Conservation (phyloP, 2,113 vertebrate species). For the Psilopsiagon aymara region DNA sequence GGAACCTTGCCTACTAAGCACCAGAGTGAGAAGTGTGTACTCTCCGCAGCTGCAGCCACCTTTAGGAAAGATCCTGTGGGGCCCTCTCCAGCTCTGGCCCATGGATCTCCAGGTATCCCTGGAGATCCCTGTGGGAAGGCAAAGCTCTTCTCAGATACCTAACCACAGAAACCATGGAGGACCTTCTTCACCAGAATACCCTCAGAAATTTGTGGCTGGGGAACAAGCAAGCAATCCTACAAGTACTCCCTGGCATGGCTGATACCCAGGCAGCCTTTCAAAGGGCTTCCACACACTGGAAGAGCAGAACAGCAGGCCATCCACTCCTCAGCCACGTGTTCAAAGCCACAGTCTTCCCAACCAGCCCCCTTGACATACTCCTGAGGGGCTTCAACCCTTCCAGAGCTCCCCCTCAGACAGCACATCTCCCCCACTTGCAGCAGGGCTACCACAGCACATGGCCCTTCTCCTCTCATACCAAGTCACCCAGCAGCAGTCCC, state of each 20-base stretch:
- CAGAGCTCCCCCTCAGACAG: neutral
- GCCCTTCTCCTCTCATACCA: neutral
- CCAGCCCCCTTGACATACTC: neutral
- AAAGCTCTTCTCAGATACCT: neutral
- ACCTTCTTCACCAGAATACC: neutral
- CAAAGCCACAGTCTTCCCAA: neutral
- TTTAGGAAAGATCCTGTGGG: neutral
- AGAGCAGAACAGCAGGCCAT: neutral
- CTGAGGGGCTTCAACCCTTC: neutral
- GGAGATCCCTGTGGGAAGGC: fast-evolving
- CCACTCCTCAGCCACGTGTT: fast-evolving
- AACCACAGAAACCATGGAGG: neutral
- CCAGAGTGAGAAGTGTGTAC: neutral
- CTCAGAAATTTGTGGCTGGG: neutral
- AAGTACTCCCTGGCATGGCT: neutral
- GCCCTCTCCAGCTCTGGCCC: neutral
- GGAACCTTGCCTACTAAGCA: neutral
- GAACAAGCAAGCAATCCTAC: neutral
- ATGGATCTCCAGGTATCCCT: neutral
- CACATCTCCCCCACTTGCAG: neutral
- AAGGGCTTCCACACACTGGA: neutral
- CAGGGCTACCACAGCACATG: neutral
- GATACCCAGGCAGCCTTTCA: neutral
- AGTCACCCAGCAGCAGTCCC: neutral
- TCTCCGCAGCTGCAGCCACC: neutral